Evolutionary conservation across 2,113 vertebrate species (phyloP), one percentile per base, ranked within the genome.

Genomic region (Calonectris borealis): DNA sequence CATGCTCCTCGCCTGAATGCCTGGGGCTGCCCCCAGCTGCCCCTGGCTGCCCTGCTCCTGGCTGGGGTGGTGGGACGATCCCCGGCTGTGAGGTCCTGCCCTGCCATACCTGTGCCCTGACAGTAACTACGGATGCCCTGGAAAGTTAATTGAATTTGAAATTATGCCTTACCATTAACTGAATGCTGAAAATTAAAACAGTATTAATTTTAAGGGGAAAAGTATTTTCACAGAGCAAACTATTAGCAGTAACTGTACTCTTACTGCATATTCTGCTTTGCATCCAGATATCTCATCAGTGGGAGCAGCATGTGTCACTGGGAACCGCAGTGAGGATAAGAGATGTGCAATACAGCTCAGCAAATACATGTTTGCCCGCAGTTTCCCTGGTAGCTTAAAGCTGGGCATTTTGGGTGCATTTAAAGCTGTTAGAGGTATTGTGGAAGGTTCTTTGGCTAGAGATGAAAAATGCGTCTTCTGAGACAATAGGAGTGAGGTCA

Each of bases 1-100:
- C 24, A 22, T 8, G 19, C 13, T 58, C 25, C 26, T 72, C 8
- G 1, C 52, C n/a, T 6, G 0, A 68, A 0, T 15, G 24, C 36
- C 72, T 57, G 36, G 24, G 6, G 34, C 18, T n/a, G 18, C 40
- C 25, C 18, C 44, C 42, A 13, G 42, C 42, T 42, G 42, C 42
- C 42, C 42, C 42, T 10, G 1, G 27, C 65, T 34, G 32, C 27
- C 38, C 29, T n/a, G 48, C 34, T 48, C 31, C 49, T 57, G 60
- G 11, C 36, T 89, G 82, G 42, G 27, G 13, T 34, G 32, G 19
- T 46, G 54, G 32, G 48, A 72, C 3, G 1, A 17, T 36, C 8
- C 19, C 57, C 27, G 24, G 58, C 31, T 83, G 8, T 25, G 42
- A 38, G 27, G 68, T 40, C 61, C 58, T 80, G 73, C 38, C 26